Base-by-base conservation (phyloP, 1,140 invertebrate genomes). In the Zaprionus tsacasi region DNA sequence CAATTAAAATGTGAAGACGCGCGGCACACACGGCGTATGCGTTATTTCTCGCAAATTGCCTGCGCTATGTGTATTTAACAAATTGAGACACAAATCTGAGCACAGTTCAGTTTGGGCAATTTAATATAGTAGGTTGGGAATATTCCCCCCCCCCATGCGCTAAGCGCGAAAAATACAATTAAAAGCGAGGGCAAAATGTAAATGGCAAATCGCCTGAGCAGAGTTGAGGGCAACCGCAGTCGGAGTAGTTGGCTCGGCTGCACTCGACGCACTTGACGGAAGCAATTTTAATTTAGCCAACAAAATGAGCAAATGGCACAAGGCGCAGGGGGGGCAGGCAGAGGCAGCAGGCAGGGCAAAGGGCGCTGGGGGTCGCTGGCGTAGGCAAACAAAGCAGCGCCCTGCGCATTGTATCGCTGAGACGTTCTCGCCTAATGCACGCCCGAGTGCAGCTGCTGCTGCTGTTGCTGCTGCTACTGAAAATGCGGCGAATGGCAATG, bases 241-340 rank as follows among this genome's bases (percentile, higher is more conserved):
- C 43, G 33, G 4, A 36, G 35, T 38, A 48, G 21, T 21, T 21
- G 21, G 21, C 43, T 65, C 52, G 70, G 52, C 78, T 58, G 67
- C 52, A 30, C 48, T 17, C 21, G 27, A 36, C 72, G 69, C 83
- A 71, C 78, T 83, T 85, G 78, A 59, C 63, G 85, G 81, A 75
- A 81, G 85, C 85, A 89, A 88, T 89, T 88, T 88, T 88, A 89
- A 88, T 88, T 89, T 89, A 63, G 78, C 65, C 66, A 79, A 52
- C 77, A 56, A 87, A 88, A 88, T 88, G 83, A 86, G 79, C 75
- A 81, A 72, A 64, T 25, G 45, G 25, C 52, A 35, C 25, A 27
- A 40, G 15, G 25, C 43, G 50, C 21, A 27, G 63, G 21, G 10
- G 0, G 1, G 11, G 6, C 27, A 21, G 27, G 27, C 27, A 30